phyloP scores from a whole-genome alignment of 2,797 vertebrate genomes.

The Chaunax sp. region DNA sequence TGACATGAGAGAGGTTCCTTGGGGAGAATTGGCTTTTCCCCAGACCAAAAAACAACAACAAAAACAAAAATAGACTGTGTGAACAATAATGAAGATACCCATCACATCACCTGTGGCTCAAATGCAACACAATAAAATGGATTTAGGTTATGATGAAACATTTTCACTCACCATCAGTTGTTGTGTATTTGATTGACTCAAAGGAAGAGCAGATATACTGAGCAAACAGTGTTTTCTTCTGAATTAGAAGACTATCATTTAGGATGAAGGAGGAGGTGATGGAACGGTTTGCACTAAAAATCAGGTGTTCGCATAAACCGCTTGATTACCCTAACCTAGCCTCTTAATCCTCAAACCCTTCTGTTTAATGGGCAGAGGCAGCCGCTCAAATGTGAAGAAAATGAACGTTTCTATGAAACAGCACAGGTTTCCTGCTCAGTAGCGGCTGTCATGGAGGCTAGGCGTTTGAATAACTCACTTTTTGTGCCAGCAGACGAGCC shows the following conservation, averaged over 20 bases:
- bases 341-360: background rate
- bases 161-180: conserved; percentile 69
- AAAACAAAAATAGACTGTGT: no score
- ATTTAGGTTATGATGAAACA: background rate
- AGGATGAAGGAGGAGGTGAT: conserved; percentile 38
- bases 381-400: background rate
- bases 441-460: conserved; percentile 27
- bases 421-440: conserved; percentile 19
- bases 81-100: background rate
- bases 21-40: background rate
- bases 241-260: conserved; percentile 40
- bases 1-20: background rate
- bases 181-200: conserved; percentile 17
- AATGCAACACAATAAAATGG: background rate
- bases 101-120: background rate
- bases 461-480: conserved; percentile 24
- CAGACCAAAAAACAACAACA: background rate
- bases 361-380: background rate
- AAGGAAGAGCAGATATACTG: conserved; percentile 15
- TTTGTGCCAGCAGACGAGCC: background rate
- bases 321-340: background rate
- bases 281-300: conserved; percentile 9
- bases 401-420: background rate
- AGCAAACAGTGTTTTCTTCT: conserved; percentile 42
- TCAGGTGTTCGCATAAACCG: conserved; percentile 1